These are phyloP conservation scores for Caenorhabditis brenneri DNA, from an alignment of 1,140 invertebrate species.

Conservation along the genomic window DNA sequence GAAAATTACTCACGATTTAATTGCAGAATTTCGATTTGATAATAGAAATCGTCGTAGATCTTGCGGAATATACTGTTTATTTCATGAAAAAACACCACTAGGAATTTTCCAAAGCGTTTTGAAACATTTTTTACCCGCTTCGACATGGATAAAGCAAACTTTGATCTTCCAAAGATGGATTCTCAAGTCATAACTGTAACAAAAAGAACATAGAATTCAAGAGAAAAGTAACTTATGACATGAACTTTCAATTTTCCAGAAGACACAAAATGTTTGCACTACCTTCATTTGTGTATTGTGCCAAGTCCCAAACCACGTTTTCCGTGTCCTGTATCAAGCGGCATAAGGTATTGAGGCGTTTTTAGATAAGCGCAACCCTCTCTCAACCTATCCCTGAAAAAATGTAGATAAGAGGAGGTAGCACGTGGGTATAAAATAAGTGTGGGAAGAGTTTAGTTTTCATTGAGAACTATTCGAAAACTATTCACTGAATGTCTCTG, in stretches of 20 bases:
- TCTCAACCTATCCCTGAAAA: conserved; percentile 23
- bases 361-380: not conserved
- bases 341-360: not conserved
- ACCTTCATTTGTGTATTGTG: not conserved
- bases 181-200: too few relatives aligned
- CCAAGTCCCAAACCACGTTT: not conserved
- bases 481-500: not conserved
- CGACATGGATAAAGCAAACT: too few relatives aligned
- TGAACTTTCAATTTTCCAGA: not conserved
- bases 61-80: too few relatives aligned
- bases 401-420: not conserved
- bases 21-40: too few relatives aligned
- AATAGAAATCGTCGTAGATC: too few relatives aligned
- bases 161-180: too few relatives aligned
- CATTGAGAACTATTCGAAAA: not conserved
- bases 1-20: too few relatives aligned
- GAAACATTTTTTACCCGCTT: too few relatives aligned
- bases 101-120: too few relatives aligned
- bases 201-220: too few relatives aligned
- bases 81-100: too few relatives aligned
- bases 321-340: not conserved
- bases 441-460: not conserved
- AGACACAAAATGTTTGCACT: not conserved
- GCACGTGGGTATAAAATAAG: conserved; percentile 13
- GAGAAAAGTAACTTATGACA: too few relatives aligned